Evolutionary conservation across 2,888 invertebrate genomes (phyloP), one percentile per base, ranked within the genome.

Genomic region (Hirtodrosophila trivittata): DNA sequence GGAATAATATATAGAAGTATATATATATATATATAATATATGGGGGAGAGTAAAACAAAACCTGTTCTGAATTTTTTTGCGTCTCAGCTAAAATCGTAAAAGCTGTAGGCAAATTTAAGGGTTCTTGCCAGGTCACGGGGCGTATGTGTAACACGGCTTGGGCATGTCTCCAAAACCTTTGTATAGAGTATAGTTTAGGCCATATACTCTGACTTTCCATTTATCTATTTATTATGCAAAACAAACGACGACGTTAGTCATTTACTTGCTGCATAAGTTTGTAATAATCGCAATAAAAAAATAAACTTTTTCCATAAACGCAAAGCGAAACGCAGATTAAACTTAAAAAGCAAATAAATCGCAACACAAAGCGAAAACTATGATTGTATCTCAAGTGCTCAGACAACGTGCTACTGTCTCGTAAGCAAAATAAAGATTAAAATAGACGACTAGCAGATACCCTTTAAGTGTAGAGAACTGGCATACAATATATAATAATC

Each of bases 151-250:
- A 45, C 54, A 26, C n/a, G 39, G 43, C 35, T 33, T 49, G 49
- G 49, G 39, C 35, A 66, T 51, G 16, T n/a, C 25, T 51, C 62
- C 67, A 55, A 58, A 25, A n/a, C n/a, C 26, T 21, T 30, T 33
- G 3, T 38, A 12, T 26, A 18, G 18, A 10, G n/a, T 6, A 51
- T 7, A 32, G 25, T 43, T 39, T 18, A 35, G 25, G 5, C 5
- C 3, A 21, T 21, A 21, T 21, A 59, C 38, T 45, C 47, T n/a
- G 6, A 21, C 14, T 37, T 13, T 13, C 5, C 45, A 28, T 28
- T 38, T 51, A 69, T 72, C 12, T 58, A 51, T 64, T 68, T 71
- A 66, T 74, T 78, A 78, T 70, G 63, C 65, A 65, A 66, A 77
- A 63, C 51, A 60, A 77, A 77, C 65, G 66, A 67, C 65, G 59